Evolutionary conservation across 1,140 invertebrate species (phyloP), one percentile per base, ranked within the genome.

Genomic region (Ectropis grisescens): DNA sequence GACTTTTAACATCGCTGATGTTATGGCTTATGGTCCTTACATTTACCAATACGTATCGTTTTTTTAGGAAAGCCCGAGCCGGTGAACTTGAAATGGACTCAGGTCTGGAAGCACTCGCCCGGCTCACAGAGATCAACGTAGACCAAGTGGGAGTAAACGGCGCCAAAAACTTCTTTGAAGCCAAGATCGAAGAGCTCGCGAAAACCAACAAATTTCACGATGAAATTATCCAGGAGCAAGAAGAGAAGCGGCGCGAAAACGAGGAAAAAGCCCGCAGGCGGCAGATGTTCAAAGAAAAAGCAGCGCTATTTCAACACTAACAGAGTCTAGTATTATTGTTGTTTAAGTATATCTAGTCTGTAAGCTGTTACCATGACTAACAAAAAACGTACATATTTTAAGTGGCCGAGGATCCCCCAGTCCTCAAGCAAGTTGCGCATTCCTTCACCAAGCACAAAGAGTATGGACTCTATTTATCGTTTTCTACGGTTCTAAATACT

Each of bases 121-220:
- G 89, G 45, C 82, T 95, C 7, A 94, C 93, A 4, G 93, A 95
- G 80, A 91, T 96, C 31, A 89, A 94, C 61, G 93, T 96, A 1
- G 92, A 94, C 30, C 89, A 95, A 84, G 93, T 94, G 11, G 94
- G 94, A 11, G 93, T 96, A 0, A 91, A 88, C 40, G 94, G 93
- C 13, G 94, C 94, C 2, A 96, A 95, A 68, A 89, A 90, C 58
- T 96, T 96, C 80, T 96, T 96, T 58, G 93, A 96, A 85, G 93
- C 93, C 2, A 96, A 96, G 88, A 95, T 96, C 49, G 91, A 93
- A 68, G 89, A 95, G 62, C 82, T 93, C 19, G 74, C 87, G 5
- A 89, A 89, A 55, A 84, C 88, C 28, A 94, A 88, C 54, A 94
- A 94, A 76, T 95, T 95, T 69, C 92, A 94, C 56, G 88, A 92